These are phyloP conservation scores for Leuciscus waleckii DNA, from an alignment of 2,797 vertebrate species.

Conservation along the genomic window DNA sequence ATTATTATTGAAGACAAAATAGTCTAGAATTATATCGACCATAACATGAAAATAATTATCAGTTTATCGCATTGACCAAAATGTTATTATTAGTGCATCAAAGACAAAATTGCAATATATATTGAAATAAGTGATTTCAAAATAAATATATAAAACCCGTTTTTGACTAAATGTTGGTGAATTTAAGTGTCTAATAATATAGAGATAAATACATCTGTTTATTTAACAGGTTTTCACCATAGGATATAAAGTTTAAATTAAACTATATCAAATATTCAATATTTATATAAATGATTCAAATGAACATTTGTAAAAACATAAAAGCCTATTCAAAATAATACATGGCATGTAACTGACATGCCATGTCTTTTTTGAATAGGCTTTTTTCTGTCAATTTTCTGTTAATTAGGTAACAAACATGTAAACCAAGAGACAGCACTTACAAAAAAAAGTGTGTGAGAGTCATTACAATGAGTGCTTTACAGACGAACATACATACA, in stretches of 20 bases:
- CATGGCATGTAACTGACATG: constrained; percentile 14
- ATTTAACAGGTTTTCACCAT: not conserved
- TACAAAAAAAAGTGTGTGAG: constrained; percentile 29
- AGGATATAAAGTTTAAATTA: not conserved
- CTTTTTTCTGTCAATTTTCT: not conserved
- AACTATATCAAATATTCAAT: not conserved
- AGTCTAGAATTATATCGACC: not conserved
- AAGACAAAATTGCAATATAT: not conserved
- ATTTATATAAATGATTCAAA: not conserved
- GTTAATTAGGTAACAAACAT: constrained; percentile 24
- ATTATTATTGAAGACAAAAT: not conserved
- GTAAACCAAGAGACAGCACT: constrained; percentile 35
- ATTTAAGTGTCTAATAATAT: not conserved
- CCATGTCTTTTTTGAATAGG: too few relatives aligned
- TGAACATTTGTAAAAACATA: not conserved
- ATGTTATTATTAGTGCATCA: not conserved
- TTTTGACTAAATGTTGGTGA: not conserved
- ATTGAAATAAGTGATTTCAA: not conserved
- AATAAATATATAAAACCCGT: not conserved
- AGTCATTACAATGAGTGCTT: constrained; percentile 50
- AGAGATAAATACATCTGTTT: not conserved
- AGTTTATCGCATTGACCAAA: not conserved
- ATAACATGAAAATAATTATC: not conserved
- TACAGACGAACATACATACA: constrained; percentile 66
- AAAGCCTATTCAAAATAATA: constrained; percentile 1